phyloP scores from a whole-genome alignment of 1,140 invertebrate species.

The Scaptomyza montana region DNA sequence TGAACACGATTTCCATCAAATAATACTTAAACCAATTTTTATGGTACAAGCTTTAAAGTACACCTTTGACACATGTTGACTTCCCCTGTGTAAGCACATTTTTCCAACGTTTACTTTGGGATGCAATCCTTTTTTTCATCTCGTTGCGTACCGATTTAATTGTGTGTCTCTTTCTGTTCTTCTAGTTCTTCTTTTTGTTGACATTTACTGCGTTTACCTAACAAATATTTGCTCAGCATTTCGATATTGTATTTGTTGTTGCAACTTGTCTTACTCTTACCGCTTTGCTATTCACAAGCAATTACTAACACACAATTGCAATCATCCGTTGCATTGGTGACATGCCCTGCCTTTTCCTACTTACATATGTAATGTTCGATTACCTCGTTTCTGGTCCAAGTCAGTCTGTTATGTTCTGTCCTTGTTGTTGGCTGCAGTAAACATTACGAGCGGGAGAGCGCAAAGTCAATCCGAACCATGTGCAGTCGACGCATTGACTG shows the following conservation, averaged over 20 bases:
- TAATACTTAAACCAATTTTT: no score
- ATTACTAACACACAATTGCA: slow-evolving; percentile 58
- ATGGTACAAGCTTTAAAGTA: no score
- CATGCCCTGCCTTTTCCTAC: slow-evolving; percentile 19
- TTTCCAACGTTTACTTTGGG: neutral
- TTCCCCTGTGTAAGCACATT: neutral
- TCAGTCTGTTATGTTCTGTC: neutral
- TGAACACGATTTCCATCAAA: no score
- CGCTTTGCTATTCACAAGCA: slow-evolving; percentile 44
- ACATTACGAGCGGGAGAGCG: slow-evolving; percentile 38
- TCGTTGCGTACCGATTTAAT: neutral
- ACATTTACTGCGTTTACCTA: slow-evolving; percentile 24
- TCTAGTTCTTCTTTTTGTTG: neutral
- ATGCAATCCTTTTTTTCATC: neutral
- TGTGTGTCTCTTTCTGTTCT: neutral
- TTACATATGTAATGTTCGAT: slow-evolving; percentile 54
- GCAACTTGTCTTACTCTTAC: no score
- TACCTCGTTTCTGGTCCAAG: slow-evolving; percentile 54
- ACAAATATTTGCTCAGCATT: slow-evolving; percentile 37
- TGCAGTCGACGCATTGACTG: slow-evolving; percentile 60
- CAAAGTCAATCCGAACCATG: slow-evolving; percentile 42
- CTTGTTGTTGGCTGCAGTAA: no score
- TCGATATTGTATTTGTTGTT: slow-evolving; percentile 37
- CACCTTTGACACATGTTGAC: no score
- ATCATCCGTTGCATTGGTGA: neutral